Base-by-base conservation (phyloP, 2,797 vertebrate species). In the Valencia hispanica region DNA sequence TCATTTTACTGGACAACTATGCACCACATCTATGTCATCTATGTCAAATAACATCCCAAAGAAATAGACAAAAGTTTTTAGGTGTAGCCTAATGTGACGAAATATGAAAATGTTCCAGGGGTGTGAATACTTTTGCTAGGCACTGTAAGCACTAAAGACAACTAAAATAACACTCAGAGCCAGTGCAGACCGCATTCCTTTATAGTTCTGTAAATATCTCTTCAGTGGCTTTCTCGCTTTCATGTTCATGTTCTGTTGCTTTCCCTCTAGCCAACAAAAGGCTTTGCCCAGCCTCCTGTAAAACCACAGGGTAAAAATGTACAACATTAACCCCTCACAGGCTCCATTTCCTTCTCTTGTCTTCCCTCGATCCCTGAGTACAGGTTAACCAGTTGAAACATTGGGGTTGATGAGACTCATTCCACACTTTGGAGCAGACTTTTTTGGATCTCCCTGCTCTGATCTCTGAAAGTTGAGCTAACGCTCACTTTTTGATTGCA, bases 271-370 rank as follows among this genome's bases (percentile, higher is more conserved):
- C 80, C 86, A 36, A 80, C n/a, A 75, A 3, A 79, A 77, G 80
- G 66, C 63, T 84, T 85, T 86, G 81, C 80, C 88, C 2, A 41
- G 68, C 73, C 57, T 88, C 84, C 84, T 53, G 73, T 20, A 15
- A 70, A 91, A 90, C 90, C 88, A 12, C 91, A 89, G 86, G 78
- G 81, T 86, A 86, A 90, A 93, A 89, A 84, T 82, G 86, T 79
- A 73, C 82, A 87, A 78, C 81, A 87, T 86, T 84, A 88, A 90
- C 86, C 88, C 83, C 76, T 87, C 79, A 70, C 74, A 48, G 43
- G 36, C 82, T 90, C 73, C 68, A 70, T 68, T 86, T 88, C 91
- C 80, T 84, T 76, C 74, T 63, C 45, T 0, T 70, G 68, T 82
- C 75, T 84, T 79, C 73, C 39, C 81, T 80, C 82, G 74, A 83